phyloP scores from a whole-genome alignment of 2,113 vertebrate species.

The Junco hyemalis region DNA sequence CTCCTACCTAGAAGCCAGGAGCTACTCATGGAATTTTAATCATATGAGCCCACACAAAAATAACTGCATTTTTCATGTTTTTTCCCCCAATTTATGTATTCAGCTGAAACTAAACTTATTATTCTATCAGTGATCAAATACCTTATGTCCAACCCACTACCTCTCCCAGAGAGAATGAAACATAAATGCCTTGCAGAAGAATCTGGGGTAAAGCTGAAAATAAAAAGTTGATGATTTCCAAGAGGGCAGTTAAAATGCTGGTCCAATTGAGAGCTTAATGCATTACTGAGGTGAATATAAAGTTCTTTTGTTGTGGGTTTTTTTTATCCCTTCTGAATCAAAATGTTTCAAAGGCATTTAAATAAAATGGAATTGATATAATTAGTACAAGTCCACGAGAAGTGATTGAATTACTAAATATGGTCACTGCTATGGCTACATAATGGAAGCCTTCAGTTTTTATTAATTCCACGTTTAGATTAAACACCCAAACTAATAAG shows the following conservation, averaged over 20 bases:
- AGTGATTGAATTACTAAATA: conserved; percentile 3
- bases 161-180: background rate
- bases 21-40: background rate
- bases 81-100: background rate
- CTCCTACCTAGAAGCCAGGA: background rate
- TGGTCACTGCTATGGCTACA: background rate
- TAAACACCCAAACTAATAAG: conserved; percentile 41
- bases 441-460: conserved; percentile 46
- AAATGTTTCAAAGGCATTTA: conserved; percentile 40
- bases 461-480: conserved; percentile 39
- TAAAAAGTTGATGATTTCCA: background rate
- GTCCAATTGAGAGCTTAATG: background rate
- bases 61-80: background rate
- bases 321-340: background rate
- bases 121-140: background rate
- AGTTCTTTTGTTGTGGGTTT: background rate
- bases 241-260: background rate
- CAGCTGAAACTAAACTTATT: background rate
- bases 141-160: background rate
- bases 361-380: background rate
- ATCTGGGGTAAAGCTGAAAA: background rate
- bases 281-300: background rate
- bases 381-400: conserved; percentile 39
- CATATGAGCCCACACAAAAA: background rate
- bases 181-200: background rate